Evolutionary conservation across 2,113 vertebrate genomes (phyloP).

Genomic region (Mixornis gularis): DNA sequence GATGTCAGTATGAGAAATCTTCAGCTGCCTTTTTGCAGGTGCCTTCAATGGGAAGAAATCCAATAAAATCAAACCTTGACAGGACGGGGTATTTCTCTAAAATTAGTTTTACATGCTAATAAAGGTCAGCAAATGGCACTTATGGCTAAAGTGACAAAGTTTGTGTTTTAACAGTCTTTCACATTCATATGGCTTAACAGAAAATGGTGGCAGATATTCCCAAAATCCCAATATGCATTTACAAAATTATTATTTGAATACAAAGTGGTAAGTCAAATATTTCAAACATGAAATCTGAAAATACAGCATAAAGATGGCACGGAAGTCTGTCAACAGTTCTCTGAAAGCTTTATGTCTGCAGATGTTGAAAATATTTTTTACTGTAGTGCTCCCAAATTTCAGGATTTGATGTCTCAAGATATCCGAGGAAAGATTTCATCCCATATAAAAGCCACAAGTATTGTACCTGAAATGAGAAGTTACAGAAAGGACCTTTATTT

Average conservation of each 20-base stretch:
- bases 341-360: not conserved
- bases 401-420: not conserved
- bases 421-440: slow-evolving; percentile 37
- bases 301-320: not conserved
- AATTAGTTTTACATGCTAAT: not conserved
- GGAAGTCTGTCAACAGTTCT: not conserved
- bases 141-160: slow-evolving; percentile 33
- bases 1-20: not conserved
- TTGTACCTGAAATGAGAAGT: slow-evolving; percentile 45
- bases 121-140: slow-evolving; percentile 26
- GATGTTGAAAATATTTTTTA: not conserved
- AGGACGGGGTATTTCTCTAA: not conserved
- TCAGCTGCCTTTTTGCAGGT: not conserved
- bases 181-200: not conserved
- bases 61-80: not conserved
- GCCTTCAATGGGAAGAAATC: not conserved
- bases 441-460: slow-evolving; percentile 52
- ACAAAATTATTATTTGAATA: not conserved
- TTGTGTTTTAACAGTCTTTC: not conserved
- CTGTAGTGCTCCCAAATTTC: not conserved
- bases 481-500: not conserved
- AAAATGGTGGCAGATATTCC: not conserved
- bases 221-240: not conserved
- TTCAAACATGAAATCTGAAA: not conserved
- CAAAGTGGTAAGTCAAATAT: not conserved